A percentile compares a stretch with the other conserved stretches of the same genome.
Evolutionary conservation across 2,888 invertebrate species (phyloP).

Genomic region (Xanthia togata): DNA sequence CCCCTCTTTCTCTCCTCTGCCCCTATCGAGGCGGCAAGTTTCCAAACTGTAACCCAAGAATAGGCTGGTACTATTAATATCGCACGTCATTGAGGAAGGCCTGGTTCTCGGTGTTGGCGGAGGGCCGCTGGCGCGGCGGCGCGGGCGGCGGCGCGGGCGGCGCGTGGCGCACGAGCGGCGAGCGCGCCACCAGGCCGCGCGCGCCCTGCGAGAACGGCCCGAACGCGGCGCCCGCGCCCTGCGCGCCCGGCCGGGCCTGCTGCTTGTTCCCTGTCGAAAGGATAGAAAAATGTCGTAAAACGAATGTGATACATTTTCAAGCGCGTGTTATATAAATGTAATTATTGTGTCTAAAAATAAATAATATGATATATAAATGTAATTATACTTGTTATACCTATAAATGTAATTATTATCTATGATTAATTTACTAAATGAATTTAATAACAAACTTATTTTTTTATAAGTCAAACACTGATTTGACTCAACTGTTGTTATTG

Average conservation of each 20-base stretch:
- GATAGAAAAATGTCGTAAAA: background rate
- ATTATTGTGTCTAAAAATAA: too few relatives aligned
- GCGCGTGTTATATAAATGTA: too few relatives aligned
- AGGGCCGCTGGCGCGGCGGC: constrained; percentile 92
- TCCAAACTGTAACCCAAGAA: background rate
- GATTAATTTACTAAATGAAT: too few relatives aligned
- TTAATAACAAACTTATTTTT: too few relatives aligned
- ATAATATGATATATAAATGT: too few relatives aligned
- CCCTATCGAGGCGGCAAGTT: too few relatives aligned
- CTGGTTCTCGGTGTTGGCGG: constrained; percentile 97
- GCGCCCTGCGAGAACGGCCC: constrained; percentile 91
- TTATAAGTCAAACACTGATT: too few relatives aligned
- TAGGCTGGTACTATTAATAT: background rate
- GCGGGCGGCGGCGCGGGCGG: constrained; percentile 91
- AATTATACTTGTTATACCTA: too few relatives aligned
- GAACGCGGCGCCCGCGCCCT: constrained; percentile 66
- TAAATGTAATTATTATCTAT: too few relatives aligned
- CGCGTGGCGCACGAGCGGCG: constrained; percentile 96
- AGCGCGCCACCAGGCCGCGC: constrained; percentile 96
- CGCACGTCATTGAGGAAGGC: constrained; percentile 97
- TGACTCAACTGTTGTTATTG: too few relatives aligned
- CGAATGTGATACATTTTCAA: background rate
- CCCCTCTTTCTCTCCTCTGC: too few relatives aligned
- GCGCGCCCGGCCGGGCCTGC: constrained; percentile 16
- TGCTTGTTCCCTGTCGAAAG: constrained; percentile 75